Base-by-base conservation (phyloP, 2,888 invertebrate species). In the Lepidochrysops patricia region DNA sequence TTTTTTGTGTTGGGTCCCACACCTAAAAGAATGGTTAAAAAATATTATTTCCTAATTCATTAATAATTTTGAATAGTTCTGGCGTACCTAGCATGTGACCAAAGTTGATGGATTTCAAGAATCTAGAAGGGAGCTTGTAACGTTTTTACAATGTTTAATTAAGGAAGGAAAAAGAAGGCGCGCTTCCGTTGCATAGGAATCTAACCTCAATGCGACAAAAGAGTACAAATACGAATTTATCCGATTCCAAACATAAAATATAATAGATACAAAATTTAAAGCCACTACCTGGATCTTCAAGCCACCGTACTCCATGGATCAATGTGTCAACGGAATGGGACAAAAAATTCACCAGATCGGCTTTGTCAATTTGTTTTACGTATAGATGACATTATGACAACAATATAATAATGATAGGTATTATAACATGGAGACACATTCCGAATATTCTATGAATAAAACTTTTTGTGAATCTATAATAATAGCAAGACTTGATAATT, bases 371-470 rank as follows among this genome's bases (percentile, higher is more conserved):
- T 32, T 32, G 54, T 54, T 54, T 54, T 27, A 54, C 54, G 54
- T 54, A 54, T 32, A 32, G 32, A 54, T 54, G 54, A 54, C 54
- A 54, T 32, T 32, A 54, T 54, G 54, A 54, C 54, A 54, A 54
- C 32, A 29, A 50, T 26, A 50, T 13, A 50, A 50, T 26, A 50
- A 50, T 50, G 50, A 26, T 50, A 26, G 19, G 43, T 43, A 43
- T 43, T 2, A 37, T 19, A 43, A 13, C 15, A n/a, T n/a, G n/a
- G 29, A 7, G 29, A 23, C 19, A 23, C 43, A 23, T 19, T 43
- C 13, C 19, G 4, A 9, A 43, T 43, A 19, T 43, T 43, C 9
- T 2, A 9, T 9, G 43, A 19, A 43, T 19, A 43, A 43, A 19
- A 43, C 43, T 43, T 9, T 23, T 9, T 9, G 12, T 23, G 15